Evolutionary conservation across 2,797 vertebrate genomes (phyloP), one percentile per base, ranked within the genome.

Genomic region (Manis pentadactyla): DNA sequence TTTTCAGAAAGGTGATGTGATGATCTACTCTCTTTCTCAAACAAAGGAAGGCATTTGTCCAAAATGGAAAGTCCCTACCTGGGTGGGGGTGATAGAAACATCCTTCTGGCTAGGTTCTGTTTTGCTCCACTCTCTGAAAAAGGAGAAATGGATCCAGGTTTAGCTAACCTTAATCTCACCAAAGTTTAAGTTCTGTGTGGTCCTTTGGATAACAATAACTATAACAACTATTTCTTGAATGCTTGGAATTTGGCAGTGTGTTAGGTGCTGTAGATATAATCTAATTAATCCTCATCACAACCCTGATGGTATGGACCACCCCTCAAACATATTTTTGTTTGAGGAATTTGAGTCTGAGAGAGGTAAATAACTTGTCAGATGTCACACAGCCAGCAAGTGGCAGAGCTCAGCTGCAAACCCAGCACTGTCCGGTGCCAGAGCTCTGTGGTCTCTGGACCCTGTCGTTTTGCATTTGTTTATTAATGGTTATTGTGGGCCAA

Each of bases 11-110:
- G 46, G 57, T 77, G 1, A 29, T 68, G 42, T 55, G 84, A 74
- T n/a, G 29, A 59, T 95, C 75, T 87, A 59, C 5, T 90, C 19
- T 90, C 61, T 91, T 90, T 92, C 73, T 68, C n/a, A 66, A 71
- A 77, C 73, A 93, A 88, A 96, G 42, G 84, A n/a, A 93, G 86
- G 78, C 94, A 77, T 85, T 82, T 88, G 93, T 85, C 89, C 77
- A 85, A 89, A 78, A 87, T 25, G 63, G 17, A 27, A 92, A 46
- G 19, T 61, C 27, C 23, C 59, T 66, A 37, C 78, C 63, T 89
- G 95, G 51, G 46, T 81, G 53, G 95, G 63, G 49, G 49, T 59
- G 39, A 34, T 21, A 7, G 74, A 74, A 90, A 31, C 31, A 66
- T 46, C 92, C 64, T 87, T 51, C 34, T 46, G 39, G 46, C 42